Evolutionary conservation across 2,888 invertebrate genomes (phyloP), one percentile per base, ranked within the genome.

Genomic region (Plutella xylostella): DNA sequence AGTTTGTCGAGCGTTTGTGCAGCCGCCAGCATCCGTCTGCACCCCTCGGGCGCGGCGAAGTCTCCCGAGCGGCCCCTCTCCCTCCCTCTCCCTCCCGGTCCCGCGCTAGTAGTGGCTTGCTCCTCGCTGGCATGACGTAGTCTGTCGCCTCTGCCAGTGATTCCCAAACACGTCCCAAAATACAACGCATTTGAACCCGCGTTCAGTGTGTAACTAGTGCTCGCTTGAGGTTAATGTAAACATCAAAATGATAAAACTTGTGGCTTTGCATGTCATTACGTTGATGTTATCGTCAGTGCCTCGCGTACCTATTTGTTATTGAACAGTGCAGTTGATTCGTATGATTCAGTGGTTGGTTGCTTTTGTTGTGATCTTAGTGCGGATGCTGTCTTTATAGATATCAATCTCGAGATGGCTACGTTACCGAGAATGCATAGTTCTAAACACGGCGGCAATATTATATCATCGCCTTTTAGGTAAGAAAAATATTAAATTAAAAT

Each of bases 381-480:
- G 39, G n/a, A n/a, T n/a, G n/a, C n/a, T n/a, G n/a, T n/a, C n/a
- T n/a, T n/a, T n/a, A n/a, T n/a, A n/a, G n/a, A n/a, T n/a, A n/a
- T n/a, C n/a, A n/a, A n/a, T n/a, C n/a, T 22, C 22, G 17, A 39
- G 58, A 83, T 83, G 82, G 82, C 82, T 60, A 83, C 82, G 52
- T 72, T 83, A 60, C 82, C 82, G 18, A 67, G 82, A 54, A 72
- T 71, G 63, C 73, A 75, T 56, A 65, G 60, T 56, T 68, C 79
- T 46, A 82, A 75, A 62, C 72, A 75, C 55, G 72, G 63, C 49
- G 61, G 60, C 56, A 61, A 54, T 54, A 60, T 76, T 53, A n/a
- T n/a, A n/a, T 56, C 77, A 9, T 70, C 76, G 41, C 76, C 80
- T 6, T 82, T 82, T 68, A 79, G 78, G 80, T 80, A 61, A 68